phyloP scores from a whole-genome alignment of 2,797 vertebrate species.

The Champsocephalus gunnari region DNA sequence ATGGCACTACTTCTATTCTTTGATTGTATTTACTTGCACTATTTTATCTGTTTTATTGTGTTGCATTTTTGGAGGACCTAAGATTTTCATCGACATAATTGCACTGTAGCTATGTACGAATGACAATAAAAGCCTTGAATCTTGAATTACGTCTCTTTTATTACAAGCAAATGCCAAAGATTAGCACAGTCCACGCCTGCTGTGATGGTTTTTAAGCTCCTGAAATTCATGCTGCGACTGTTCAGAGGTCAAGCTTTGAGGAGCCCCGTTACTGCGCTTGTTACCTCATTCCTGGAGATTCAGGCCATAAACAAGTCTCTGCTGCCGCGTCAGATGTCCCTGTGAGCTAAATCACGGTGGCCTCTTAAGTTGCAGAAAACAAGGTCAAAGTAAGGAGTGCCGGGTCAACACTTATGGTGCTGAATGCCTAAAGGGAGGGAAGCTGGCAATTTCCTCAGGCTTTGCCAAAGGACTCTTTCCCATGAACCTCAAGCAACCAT shows the following conservation, averaged over 20 bases:
- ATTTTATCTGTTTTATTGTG: too few relatives aligned
- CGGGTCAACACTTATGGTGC: slow-evolving; percentile 64
- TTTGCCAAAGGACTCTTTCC: slow-evolving; percentile 73
- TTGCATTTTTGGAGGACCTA: too few relatives aligned
- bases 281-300: slow-evolving; percentile 58
- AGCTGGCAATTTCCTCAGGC: slow-evolving; percentile 76
- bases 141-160: slow-evolving; percentile 18
- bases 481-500: slow-evolving; percentile 78
- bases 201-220: slow-evolving; percentile 32
- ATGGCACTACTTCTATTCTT: too few relatives aligned
- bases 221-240: slow-evolving; percentile 43
- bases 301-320: slow-evolving; percentile 44
- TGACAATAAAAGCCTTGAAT: too few relatives aligned
- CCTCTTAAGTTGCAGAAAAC: slow-evolving; percentile 57
- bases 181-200: slow-evolving; percentile 17
- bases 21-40: too few relatives aligned
- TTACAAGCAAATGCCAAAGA: slow-evolving; percentile 29
- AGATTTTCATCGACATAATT: too few relatives aligned
- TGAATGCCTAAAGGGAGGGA: slow-evolving; percentile 68
- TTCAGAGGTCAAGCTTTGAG: slow-evolving; percentile 45
- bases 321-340: slow-evolving; percentile 36
- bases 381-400: slow-evolving; percentile 57
- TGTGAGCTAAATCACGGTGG: slow-evolving; percentile 49
- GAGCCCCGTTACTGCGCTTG: slow-evolving; percentile 33
- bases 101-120: too few relatives aligned